Conservation (phyloP, 2,888 invertebrate species). For the Andricus curvator region DNA sequence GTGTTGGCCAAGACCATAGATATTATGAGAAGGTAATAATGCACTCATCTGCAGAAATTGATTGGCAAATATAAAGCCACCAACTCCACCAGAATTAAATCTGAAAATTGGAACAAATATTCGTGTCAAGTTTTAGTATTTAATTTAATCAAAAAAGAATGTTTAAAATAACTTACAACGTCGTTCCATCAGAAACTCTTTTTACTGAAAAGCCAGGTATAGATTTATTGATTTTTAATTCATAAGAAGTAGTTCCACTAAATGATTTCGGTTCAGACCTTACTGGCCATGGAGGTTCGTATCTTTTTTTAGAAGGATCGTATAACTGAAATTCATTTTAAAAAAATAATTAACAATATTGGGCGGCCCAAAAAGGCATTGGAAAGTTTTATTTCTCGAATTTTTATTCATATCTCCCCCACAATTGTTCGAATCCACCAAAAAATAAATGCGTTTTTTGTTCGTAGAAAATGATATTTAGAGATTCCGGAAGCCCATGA, state of each 20-base stretch:
- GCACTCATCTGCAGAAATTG: slow-evolving; percentile 87
- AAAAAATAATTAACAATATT: not conserved
- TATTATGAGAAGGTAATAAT: slow-evolving; percentile 81
- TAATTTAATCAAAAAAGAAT: not conserved
- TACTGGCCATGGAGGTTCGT: slow-evolving; percentile 84
- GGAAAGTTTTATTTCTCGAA: too few species aligned
- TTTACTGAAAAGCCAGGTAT: slow-evolving; percentile 83
- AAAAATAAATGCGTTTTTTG: too few species aligned
- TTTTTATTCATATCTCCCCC: too few species aligned
- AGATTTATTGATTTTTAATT: slow-evolving; percentile 80
- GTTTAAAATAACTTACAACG: slow-evolving; percentile 57
- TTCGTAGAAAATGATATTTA: too few species aligned
- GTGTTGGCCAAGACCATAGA: slow-evolving; percentile 90
- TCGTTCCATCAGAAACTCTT: slow-evolving; percentile 75
- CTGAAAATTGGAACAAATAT: slow-evolving; percentile 49
- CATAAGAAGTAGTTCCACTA: slow-evolving; percentile 78
- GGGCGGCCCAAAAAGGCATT: too few species aligned
- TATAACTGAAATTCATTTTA: slow-evolving; percentile 76
- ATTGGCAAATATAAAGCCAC: slow-evolving; percentile 86
- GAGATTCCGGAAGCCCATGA: too few species aligned
- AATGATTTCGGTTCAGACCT: slow-evolving; percentile 56
- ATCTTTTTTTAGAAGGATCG: slow-evolving; percentile 80
- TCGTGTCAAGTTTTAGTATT: not conserved
- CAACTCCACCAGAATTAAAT: slow-evolving; percentile 84
- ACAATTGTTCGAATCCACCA: too few species aligned